A percentile compares a stretch with the other conserved stretches of the same genome.
These are phyloP conservation scores for Rapana venosa DNA, from an alignment of 2,888 invertebrate genomes.

Conservation along the genomic window DNA sequence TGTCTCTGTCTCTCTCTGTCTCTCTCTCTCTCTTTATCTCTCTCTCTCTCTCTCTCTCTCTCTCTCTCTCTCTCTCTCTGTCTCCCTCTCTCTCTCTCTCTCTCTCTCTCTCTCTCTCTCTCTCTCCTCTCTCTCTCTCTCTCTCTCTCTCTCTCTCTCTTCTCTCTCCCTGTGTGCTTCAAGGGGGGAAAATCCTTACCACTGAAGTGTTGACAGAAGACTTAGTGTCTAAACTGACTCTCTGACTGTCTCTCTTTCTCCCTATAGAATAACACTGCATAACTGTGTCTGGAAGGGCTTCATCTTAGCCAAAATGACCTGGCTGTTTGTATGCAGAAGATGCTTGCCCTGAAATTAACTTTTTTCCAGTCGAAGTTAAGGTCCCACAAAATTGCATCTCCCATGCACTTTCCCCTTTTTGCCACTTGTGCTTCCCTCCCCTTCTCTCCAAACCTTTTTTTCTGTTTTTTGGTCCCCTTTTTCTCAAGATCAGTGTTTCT, in stretches of 20 bases:
- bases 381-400: not conserved
- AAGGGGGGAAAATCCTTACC: no score
- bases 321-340: constrained; percentile 36
- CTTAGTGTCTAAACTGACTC: no score
- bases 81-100: not conserved
- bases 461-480: not conserved
- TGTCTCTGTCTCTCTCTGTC: not conserved
- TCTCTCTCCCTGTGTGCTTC: no score
- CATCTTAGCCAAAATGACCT: not conserved
- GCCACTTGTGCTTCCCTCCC: not conserved
- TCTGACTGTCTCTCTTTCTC: no score
- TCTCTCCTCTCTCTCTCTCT: not conserved
- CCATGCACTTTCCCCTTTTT: not conserved
- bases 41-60: not conserved
- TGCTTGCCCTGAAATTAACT: constrained; percentile 20
- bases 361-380: constrained; percentile 28
- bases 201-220: no score
- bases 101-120: not conserved
- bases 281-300: not conserved
- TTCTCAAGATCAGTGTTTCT: not conserved
- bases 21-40: not conserved
- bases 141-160: not conserved
- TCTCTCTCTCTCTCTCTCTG: not conserved
- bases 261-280: not conserved
- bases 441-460: not conserved